Percentiles rank a stretch among this genome's conserved stretches.
Conservation (phyloP, 2,888 invertebrate species). For the Heliconius ismenius region DNA sequence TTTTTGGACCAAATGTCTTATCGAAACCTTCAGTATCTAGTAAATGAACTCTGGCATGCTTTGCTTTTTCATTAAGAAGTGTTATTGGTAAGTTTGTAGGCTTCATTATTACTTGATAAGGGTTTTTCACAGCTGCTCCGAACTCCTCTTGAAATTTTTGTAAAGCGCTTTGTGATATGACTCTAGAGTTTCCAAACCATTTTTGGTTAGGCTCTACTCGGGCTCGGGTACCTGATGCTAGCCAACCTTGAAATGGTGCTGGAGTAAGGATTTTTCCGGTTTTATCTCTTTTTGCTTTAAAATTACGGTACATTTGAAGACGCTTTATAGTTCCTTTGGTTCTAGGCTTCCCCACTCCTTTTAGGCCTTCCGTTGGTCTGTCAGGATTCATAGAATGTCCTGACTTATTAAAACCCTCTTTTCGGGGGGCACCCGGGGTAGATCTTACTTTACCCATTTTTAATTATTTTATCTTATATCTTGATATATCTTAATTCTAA, state of each 20-base stretch:
- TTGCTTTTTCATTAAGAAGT: conserved; percentile 94
- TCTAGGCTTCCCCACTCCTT: conserved; percentile 92
- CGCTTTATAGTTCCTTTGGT: conserved; percentile 97
- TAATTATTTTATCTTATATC: not conserved
- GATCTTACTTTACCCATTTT: conserved; percentile 90
- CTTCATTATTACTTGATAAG: conserved; percentile 98
- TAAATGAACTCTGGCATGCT: conserved; percentile 95
- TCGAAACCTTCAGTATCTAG: conserved; percentile 97
- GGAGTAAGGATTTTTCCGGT: conserved; percentile 94
- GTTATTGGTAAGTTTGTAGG: conserved; percentile 97
- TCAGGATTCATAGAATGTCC: conserved; percentile 98
- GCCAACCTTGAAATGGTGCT: conserved; percentile 96
- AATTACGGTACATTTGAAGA: conserved; percentile 98
- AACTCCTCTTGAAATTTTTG: conserved; percentile 97
- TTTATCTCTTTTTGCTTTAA: conserved; percentile 95
- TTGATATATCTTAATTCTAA: not conserved
- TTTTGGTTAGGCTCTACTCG: conserved; percentile 98
- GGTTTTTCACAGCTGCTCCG: conserved; percentile 96
- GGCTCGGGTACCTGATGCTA: conserved; percentile 94
- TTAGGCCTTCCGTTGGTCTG: conserved; percentile 87
- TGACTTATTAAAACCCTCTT: conserved; percentile 91
- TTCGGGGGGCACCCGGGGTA: conserved; percentile 87
- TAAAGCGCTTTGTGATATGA: conserved; percentile 94
- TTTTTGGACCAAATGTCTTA: conserved; percentile 97
- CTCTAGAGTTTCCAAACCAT: conserved; percentile 99